Evolutionary conservation across 2,888 invertebrate species (phyloP), one percentile per base, ranked within the genome.

Genomic region (Lampropteryx suffumata): DNA sequence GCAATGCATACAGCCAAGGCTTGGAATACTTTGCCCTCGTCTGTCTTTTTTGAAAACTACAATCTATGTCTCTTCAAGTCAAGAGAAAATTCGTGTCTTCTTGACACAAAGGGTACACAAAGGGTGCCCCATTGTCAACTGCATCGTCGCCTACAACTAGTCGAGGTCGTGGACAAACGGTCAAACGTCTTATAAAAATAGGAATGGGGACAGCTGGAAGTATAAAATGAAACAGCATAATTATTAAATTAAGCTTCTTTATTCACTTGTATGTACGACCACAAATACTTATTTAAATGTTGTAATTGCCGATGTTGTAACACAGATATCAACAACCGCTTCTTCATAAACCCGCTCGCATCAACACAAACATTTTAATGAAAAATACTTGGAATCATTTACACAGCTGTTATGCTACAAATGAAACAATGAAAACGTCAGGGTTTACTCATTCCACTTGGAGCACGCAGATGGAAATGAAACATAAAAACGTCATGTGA

Each of bases 191-290:
- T n/a, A n/a, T n/a, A n/a, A n/a, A n/a, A n/a, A n/a, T n/a, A n/a
- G n/a, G n/a, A n/a, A n/a, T n/a, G n/a, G n/a, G n/a, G n/a, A n/a
- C n/a, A 21, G 21, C 21, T 21, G 21, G 21, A 28, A 40, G 30
- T 8, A 29, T 37, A 14, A 7, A 36, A 50, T 36, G 17, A 37
- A 32, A 33, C 30, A 32, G 26, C 17, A 9, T 7, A 21, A 10
- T 6, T 17, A 7, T 57, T 9, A 48, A 65, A 64, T 69, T 73
- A 77, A 76, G 76, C 68, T 43, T 71, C 74, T 73, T 74, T 74
- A 76, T 77, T 76, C 66, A 78, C 71, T 70, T 71, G 70, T n/a
- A n/a, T n/a, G 62, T 75, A 71, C 63, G 67, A 71, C 66, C 67
- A 71, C 69, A 61, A 65, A 51, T 56, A 65, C 61, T 67, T 64